These are phyloP conservation scores for Carpatolechia fugitivella DNA, from an alignment of 2,888 invertebrate genomes.

Conservation along the genomic window DNA sequence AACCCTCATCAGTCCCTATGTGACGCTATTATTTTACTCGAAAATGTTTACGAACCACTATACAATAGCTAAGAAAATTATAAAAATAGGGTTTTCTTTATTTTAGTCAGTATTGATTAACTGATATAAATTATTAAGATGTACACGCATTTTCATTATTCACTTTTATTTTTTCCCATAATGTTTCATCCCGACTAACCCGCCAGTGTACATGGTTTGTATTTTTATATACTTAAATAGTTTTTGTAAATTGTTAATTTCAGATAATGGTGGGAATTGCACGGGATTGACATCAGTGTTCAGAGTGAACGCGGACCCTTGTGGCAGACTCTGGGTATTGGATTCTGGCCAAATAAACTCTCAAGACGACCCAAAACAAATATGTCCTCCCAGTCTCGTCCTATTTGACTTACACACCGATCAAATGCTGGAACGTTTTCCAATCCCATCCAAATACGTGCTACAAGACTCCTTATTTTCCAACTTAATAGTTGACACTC, in stretches of 20 bases:
- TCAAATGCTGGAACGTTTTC: conserved; percentile 79
- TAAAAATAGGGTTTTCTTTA: too few species aligned
- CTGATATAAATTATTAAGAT: too few species aligned
- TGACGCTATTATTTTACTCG: too few species aligned
- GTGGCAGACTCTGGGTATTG: conserved; percentile 88
- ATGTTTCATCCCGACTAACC: too few species aligned
- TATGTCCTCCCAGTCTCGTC: conserved; percentile 86
- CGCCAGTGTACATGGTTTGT: too few species aligned
- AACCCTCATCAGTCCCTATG: too few species aligned
- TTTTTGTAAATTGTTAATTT: conserved; percentile 26
- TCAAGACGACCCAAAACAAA: conserved; percentile 80
- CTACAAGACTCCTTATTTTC: conserved; percentile 83
- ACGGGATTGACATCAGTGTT: conserved; percentile 87
- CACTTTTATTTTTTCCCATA: too few species aligned
- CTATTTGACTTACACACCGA: conserved; percentile 86
- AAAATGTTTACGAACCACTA: too few species aligned
- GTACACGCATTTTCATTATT: too few species aligned
- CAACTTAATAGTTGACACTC: conserved; percentile 82
- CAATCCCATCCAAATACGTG: conserved; percentile 82
- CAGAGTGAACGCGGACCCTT: conserved; percentile 85
- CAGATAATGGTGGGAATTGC: conserved; percentile 72
- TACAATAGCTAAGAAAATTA: too few species aligned
- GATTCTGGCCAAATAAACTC: conserved; percentile 89
- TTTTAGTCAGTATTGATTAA: too few species aligned
- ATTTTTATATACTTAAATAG: too few species aligned